These are phyloP conservation scores for Lathamus discolor DNA, from an alignment of 2,113 vertebrate genomes.

Conservation along the genomic window DNA sequence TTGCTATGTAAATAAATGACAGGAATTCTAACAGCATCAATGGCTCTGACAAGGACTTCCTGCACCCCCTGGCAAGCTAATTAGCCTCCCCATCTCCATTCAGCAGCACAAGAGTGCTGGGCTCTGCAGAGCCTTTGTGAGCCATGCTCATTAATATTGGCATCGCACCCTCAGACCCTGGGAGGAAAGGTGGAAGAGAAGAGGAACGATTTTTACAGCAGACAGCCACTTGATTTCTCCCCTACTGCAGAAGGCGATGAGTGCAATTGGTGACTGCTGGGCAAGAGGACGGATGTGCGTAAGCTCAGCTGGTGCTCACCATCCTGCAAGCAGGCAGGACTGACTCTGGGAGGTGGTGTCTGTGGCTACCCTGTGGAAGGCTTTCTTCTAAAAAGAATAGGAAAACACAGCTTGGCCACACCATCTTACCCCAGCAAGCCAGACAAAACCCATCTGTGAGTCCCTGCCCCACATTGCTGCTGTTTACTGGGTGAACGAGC, in stretches of 20 bases:
- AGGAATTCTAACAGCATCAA: neutral
- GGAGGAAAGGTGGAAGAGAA: neutral
- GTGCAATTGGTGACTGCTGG: fast-evolving
- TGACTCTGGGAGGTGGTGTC: fast-evolving
- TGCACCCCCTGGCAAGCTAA: fast-evolving
- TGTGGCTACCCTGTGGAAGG: fast-evolving
- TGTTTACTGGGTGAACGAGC: neutral
- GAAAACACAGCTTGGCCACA: neutral
- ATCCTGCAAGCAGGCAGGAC: neutral
- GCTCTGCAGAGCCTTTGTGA: neutral
- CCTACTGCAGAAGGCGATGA: fast-evolving
- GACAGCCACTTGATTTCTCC: neutral
- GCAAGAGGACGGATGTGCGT: neutral
- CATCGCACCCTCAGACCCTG: neutral
- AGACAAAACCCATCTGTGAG: fast-evolving
- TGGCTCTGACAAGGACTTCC: neutral
- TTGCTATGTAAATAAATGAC: neutral
- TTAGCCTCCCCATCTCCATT: neutral
- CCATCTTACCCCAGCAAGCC: fast-evolving
- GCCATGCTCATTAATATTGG: fast-evolving
- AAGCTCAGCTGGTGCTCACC: fast-evolving
- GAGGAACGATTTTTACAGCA: neutral
- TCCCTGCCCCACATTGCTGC: fast-evolving
- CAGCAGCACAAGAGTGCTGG: fast-evolving
- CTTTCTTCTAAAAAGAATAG: neutral